These are phyloP conservation scores for Anoura caudifer DNA, from an alignment of 2,113 vertebrate species.

Conservation along the genomic window DNA sequence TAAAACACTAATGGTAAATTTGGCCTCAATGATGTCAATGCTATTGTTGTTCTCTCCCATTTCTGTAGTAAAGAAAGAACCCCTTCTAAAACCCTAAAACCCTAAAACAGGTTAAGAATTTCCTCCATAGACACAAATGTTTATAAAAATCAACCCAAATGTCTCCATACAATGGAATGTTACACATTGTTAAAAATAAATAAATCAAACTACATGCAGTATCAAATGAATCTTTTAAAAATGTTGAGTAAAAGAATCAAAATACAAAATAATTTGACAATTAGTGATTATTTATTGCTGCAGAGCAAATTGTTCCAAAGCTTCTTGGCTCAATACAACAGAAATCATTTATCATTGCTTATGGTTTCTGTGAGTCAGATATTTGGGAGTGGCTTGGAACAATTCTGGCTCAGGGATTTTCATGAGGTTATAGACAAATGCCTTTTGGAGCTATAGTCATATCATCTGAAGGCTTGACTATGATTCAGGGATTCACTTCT, in stretches of 20 bases:
- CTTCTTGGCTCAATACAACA: background rate
- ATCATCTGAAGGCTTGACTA: background rate
- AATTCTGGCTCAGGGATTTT: background rate
- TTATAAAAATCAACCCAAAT: constrained; percentile 6
- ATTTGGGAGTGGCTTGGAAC: background rate
- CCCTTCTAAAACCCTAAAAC: background rate
- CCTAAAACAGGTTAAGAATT: background rate
- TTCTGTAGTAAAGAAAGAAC: background rate
- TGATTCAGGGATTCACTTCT: background rate
- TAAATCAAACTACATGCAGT: background rate
- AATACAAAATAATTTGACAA: background rate
- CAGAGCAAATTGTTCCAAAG: background rate
- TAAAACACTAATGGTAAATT: background rate
- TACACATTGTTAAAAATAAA: background rate
- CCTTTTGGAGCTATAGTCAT: background rate
- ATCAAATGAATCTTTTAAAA: background rate
- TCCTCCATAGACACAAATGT: background rate
- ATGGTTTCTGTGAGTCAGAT: background rate
- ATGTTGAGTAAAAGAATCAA: constrained; percentile 19
- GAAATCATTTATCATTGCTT: background rate
- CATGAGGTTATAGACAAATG: background rate
- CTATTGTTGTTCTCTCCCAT: background rate
- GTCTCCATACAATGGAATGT: background rate
- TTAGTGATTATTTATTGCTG: background rate
- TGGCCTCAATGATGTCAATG: background rate